Evolutionary conservation across 1,140 invertebrate species (phyloP).

Genomic region (Ooceraea biroi): DNA sequence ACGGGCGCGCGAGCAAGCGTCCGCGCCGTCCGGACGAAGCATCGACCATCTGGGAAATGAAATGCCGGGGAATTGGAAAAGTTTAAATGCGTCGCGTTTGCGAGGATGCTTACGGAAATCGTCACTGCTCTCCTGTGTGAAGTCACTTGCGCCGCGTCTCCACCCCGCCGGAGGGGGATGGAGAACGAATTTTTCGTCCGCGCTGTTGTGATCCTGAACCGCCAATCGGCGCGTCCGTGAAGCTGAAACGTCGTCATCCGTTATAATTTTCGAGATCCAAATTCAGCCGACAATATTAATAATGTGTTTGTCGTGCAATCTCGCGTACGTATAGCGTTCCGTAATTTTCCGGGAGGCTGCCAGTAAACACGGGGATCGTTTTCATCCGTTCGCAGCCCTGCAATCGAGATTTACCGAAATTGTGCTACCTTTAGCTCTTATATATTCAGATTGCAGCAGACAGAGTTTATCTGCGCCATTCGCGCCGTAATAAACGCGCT

Average conservation of each 20-base stretch:
- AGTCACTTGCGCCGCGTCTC: background rate
- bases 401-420: conserved; percentile 26
- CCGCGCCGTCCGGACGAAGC: conserved; percentile 41
- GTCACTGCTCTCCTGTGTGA: conserved; percentile 25
- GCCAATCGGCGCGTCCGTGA: background rate
- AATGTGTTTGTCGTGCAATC: background rate
- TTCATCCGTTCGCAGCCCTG: background rate
- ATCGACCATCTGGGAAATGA: conserved; percentile 75
- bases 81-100: conserved; percentile 72
- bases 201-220: conserved; percentile 13
- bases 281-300: conserved; percentile 22
- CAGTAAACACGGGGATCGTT: conserved; percentile 7
- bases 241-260: background rate
- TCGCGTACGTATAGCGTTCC: background rate
- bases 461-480: conserved; percentile 38
- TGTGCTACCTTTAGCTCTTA: background rate
- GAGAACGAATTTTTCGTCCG: conserved; percentile 12
- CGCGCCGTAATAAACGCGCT: conserved; percentile 39
- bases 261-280: conserved; percentile 23
- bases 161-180: background rate
- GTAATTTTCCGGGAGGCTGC: conserved; percentile 31
- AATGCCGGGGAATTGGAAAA: conserved; percentile 76
- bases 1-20: conserved; percentile 25
- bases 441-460: conserved; percentile 21
- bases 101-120: conserved; percentile 71